Base-by-base conservation (phyloP, 2,113 vertebrate genomes). In the Myrmecophaga tridactyla region DNA sequence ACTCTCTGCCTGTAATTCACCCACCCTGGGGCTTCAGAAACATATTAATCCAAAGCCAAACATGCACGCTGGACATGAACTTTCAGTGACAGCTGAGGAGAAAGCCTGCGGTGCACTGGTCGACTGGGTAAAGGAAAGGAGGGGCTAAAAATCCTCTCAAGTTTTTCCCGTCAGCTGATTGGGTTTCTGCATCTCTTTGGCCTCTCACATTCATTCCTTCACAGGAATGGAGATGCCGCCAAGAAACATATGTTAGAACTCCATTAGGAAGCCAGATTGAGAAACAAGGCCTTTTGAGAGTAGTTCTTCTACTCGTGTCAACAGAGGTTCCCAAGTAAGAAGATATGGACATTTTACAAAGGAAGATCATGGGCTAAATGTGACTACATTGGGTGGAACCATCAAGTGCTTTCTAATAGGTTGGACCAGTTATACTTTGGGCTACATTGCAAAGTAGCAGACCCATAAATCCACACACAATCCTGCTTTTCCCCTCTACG, bases 1-100 rank as follows among this genome's bases (percentile, higher is more conserved):
- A 95, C 34, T 85, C 67, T 93, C 86, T 92, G 94, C 90, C 94
- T 92, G 90, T n/a, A 87, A 67, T 75, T 65, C 86, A 80, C 89
- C 73, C 51, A 27, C 76, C 76, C 56, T 67, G 70, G 69, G 60
- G 67, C 80, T 93, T 94, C 51, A 76, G 82, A 88, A 96, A 86
- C 31, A 78, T 3, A 21, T 20, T 92, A 83, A 83, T 83, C 93
- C 85, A 81, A 88, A 90, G 73, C 51, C 90, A 80, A 95, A 94
- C 80, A 92, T 73, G 86, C 7, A 25, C 88, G 80, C 53, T 70
- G 75, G 70, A 73, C 73, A 34, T 93, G 60, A 91, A 92, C 80
- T n/a, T 77, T 65, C 67, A 13, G 41, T 69, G 94, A 87, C 53
- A 39, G 48, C 3, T 34, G 58, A n/a, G 56, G 18, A 51, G 70